Conservation (phyloP, 2,888 invertebrate genomes). For the Galeopsomyia nigrocyanea region DNA sequence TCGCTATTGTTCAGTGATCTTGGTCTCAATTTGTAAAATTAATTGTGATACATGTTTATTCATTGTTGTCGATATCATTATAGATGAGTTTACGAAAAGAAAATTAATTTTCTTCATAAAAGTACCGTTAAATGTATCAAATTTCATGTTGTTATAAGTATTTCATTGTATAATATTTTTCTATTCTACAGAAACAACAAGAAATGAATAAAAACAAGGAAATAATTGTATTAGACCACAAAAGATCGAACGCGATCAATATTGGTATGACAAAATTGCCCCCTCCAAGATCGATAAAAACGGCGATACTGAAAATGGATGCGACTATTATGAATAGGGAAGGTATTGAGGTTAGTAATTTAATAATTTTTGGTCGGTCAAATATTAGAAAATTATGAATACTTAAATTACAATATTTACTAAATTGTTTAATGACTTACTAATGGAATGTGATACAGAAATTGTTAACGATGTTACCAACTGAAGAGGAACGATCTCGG, state of each 20-base stretch:
- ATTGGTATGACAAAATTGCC: slow-evolving; percentile 99
- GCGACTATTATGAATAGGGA: slow-evolving; percentile 97
- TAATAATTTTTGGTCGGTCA: too few species aligned
- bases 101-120: too few species aligned
- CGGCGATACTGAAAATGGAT: slow-evolving; percentile 99
- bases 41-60: too few species aligned
- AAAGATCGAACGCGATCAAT: slow-evolving; percentile 98
- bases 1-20: too few species aligned
- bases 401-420: too few species aligned
- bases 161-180: slow-evolving; percentile 6
- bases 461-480: slow-evolving; percentile 96
- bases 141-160: too few species aligned
- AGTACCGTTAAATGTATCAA: too few species aligned
- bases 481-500: slow-evolving; percentile 95
- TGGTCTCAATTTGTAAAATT: too few species aligned
- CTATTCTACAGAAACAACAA: slow-evolving; percentile 79
- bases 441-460: slow-evolving; percentile 72
- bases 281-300: slow-evolving; percentile 96
- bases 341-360: slow-evolving; percentile 83
- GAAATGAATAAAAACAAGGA: slow-evolving; percentile 90
- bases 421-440: too few species aligned
- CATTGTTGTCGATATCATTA: too few species aligned
- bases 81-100: too few species aligned
- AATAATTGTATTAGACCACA: slow-evolving; percentile 94
- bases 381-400: too few species aligned